Base-by-base conservation (phyloP, 2,888 invertebrate genomes). In the Dasysyrphus tricinctus region DNA sequence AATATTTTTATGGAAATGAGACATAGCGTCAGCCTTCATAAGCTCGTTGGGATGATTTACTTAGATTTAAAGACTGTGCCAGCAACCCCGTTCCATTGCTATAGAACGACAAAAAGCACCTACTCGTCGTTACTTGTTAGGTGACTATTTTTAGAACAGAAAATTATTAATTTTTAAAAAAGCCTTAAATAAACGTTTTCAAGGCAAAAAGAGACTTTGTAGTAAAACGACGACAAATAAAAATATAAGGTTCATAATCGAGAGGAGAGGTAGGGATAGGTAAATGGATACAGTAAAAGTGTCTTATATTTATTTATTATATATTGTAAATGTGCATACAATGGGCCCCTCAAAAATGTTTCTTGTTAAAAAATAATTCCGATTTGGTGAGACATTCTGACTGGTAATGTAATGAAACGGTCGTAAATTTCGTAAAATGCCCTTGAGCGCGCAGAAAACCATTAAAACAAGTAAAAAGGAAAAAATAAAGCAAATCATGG, bases 101-200 rank as follows among this genome's bases (percentile, higher is more conserved):
- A 3, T 5, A 57, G 5, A 37, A n/a, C 14, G 7, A 59, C 29
- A 42, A 44, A n/a, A 24, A 14, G 14, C 59, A 39, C 19, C 14
- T 19, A 24, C 19, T 39, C 37, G 11, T 39, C 37, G 11, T 37
- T 37, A 37, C 16, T 59, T 24, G 61, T 63, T 42, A 63, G 42
- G 42, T 24, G 19, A 61, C 61, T 61, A 61, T 61, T 42, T 63
- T 63, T 63, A 63, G 42, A 63, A 29, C 39, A 42, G 42, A 42
- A 44, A 63, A 63, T n/a, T 29, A 63, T 63, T 19, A 61, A 14
- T 29, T 42, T n/a, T 16, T 2, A 11, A 61, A 59, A 63, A 63
- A 42, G 42, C n/a, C 42, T 63, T 63, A 63, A 63, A 63, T 63
- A 63, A 42, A 57, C 61, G n/a, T 29, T 63, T 42, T 14, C 42